A percentile compares a stretch with the other conserved stretches of the same genome.
Evolutionary conservation across 2,113 vertebrate species (phyloP).

Genomic region (Stercorarius parasiticus): DNA sequence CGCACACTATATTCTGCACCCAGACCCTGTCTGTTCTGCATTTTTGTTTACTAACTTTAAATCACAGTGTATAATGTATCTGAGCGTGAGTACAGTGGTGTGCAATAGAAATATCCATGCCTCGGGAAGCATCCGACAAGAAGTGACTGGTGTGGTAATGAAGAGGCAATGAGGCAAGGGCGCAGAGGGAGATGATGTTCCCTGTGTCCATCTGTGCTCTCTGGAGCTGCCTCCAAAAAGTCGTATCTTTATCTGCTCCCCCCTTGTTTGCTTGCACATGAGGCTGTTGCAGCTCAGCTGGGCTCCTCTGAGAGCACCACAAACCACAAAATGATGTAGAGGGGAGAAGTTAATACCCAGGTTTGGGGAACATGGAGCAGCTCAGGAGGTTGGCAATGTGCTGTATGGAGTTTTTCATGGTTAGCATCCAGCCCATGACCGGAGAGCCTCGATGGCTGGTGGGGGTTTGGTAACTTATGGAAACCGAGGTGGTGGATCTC

Average conservation of each 20-base stretch:
- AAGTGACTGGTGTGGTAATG: fast-evolving
- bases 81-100: fast-evolving
- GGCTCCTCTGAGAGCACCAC: background rate
- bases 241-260: background rate
- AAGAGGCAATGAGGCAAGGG: background rate
- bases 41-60: background rate
- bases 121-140: background rate
- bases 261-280: background rate
- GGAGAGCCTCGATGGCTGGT: background rate
- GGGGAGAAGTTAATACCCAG: background rate
- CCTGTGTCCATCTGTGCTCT: background rate
- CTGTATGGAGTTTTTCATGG: background rate
- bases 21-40: fast-evolving
- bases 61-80: background rate
- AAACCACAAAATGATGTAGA: background rate
- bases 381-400: background rate
- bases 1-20: fast-evolving
- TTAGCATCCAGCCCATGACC: background rate
- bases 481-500: background rate
- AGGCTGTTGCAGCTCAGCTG: background rate
- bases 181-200: background rate
- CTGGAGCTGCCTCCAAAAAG: background rate
- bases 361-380: background rate
- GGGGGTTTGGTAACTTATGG: background rate
- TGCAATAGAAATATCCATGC: fast-evolving